Base-by-base conservation (phyloP, 2,888 invertebrate species). In the Julus scanicus region DNA sequence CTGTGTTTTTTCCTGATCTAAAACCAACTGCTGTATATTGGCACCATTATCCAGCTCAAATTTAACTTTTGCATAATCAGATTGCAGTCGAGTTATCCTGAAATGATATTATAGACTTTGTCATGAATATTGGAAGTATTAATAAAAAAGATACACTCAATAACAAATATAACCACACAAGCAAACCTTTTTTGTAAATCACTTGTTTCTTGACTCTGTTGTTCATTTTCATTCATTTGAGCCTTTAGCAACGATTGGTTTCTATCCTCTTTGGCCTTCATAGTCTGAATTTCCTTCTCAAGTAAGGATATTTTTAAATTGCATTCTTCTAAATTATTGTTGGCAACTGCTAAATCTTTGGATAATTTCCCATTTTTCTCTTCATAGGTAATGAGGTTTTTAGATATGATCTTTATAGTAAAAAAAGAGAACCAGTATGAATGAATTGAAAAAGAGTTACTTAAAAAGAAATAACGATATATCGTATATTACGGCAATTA, bases 121-220 rank as follows among this genome's bases (percentile, higher is more conserved):
- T 63, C 63, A 57, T 57, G 17, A 11, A 57, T 8, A 57, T 4
- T 15, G 15, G 57, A 57, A 13, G 17, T 57, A 17, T 57, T 4
- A 57, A 15, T n/a, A 57, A 17, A 57, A 17, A 4, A 57, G 4
- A 57, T 57, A 15, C 57, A 17, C 84, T 13, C 80, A 80, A 13
- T 29, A 80, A 29, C 0, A 37, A 37, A n/a, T n/a, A n/a, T n/a
- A n/a, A n/a, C n/a, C n/a, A n/a, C n/a, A n/a, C n/a, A n/a, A n/a
- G n/a, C n/a, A n/a, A n/a, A 84, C 84, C 84, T 39, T 8, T 84
- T 44, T 84, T 84, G 84, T 37, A 84, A 84, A 17, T 84, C 39
- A 1, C 3, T 37, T 15, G 29, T 44, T 84, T 84, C 84, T 13
- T 39, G n/a, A 8, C 37, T 84, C n/a, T 40, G 44, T 37, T 37